These are phyloP conservation scores for Sula dactylatra DNA, from an alignment of 2,113 vertebrate genomes.

Conservation along the genomic window DNA sequence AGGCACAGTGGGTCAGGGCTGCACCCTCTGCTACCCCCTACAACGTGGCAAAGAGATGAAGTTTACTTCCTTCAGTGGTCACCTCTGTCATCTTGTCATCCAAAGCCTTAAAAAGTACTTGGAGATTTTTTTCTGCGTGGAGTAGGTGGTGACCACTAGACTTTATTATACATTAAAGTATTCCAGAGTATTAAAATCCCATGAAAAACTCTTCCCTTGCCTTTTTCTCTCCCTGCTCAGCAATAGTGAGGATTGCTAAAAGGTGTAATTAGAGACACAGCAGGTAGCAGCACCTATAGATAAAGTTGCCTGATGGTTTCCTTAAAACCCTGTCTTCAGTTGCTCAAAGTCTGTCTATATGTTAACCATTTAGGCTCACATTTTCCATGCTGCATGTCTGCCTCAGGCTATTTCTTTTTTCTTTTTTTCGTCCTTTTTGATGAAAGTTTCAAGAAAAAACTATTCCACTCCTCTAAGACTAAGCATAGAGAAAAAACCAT, in stretches of 20 bases:
- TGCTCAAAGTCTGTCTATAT: not conserved
- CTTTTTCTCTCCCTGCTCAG: not conserved
- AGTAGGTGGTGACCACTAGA: not conserved
- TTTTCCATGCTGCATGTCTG: not conserved
- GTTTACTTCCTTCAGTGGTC: not conserved
- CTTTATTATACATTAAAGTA: not conserved
- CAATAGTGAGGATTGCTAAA: not conserved
- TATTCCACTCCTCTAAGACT: not conserved
- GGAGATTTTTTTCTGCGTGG: not conserved
- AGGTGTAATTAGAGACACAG: not conserved
- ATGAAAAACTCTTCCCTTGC: not conserved
- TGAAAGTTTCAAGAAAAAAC: not conserved
- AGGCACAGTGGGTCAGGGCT: accelerated
- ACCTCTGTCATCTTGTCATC: not conserved
- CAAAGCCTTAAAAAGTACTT: not conserved
- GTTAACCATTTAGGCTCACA: not conserved
- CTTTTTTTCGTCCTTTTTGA: not conserved
- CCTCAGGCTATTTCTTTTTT: not conserved
- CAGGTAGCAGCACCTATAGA: not conserved
- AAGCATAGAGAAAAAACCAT: not conserved
- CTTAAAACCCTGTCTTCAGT: not conserved
- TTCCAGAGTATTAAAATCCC: not conserved
- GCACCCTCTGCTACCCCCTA: not conserved
- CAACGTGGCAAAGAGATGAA: not conserved
- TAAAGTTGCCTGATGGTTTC: not conserved